phyloP scores from a whole-genome alignment of 1,140 invertebrate species.

The Zophobas atratus region DNA sequence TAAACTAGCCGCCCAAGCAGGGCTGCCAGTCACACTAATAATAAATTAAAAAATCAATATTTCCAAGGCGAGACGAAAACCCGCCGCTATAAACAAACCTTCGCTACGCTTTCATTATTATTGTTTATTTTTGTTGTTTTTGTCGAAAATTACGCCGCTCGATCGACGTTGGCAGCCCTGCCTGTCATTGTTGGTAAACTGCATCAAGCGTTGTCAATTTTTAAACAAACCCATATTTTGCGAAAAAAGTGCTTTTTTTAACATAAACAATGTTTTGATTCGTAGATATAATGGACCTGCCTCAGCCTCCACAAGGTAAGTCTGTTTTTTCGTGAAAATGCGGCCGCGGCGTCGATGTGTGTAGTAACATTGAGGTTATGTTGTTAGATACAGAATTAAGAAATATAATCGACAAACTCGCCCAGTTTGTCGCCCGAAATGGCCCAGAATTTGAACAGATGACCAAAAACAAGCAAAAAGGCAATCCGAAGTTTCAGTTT shows the following conservation, averaged over 20 bases:
- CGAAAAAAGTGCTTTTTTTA: background rate
- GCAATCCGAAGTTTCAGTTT: conserved; percentile 97
- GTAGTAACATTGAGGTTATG: conserved; percentile 49
- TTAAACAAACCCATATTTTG: conserved; percentile 9
- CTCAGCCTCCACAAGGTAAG: conserved; percentile 68
- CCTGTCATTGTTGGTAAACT: conserved; percentile 1
- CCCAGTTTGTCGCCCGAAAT: conserved; percentile 98
- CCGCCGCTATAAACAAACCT: too few relatives aligned
- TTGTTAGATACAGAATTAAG: conserved; percentile 88
- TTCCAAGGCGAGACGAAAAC: too few relatives aligned
- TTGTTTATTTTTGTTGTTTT: background rate
- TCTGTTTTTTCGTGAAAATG: conserved; percentile 18
- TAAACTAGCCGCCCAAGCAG: too few relatives aligned
- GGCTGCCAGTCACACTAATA: too few relatives aligned
- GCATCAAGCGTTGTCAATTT: conserved; percentile 19
- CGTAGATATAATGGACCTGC: conserved; percentile 65
- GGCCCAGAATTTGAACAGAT: conserved; percentile 98
- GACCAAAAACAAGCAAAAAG: conserved; percentile 98
- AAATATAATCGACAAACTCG: conserved; percentile 98
- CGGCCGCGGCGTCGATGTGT: background rate
- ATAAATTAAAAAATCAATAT: too few relatives aligned
- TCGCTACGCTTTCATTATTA: too few relatives aligned
- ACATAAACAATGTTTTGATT: conserved; percentile 22
- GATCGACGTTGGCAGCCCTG: background rate
- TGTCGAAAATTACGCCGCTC: background rate